Conservation (phyloP, 1,140 invertebrate species). For the Anagrus nilaparvatae region DNA sequence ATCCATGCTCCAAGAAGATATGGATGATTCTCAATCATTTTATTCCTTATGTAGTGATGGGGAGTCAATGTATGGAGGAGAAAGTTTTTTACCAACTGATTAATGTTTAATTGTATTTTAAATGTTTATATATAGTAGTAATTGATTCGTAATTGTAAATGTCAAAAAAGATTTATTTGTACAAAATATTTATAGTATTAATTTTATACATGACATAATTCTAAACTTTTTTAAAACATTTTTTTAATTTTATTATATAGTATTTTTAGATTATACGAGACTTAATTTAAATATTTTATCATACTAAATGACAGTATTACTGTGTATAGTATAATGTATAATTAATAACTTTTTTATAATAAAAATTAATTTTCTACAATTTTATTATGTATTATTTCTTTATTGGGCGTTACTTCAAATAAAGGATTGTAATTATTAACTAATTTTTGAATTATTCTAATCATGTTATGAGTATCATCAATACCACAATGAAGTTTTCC, state of each 20-base stretch:
- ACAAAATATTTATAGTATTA: too few relatives aligned
- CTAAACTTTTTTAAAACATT: too few relatives aligned
- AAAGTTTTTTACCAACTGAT: conserved; percentile 30
- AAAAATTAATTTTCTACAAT: too few relatives aligned
- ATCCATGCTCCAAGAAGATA: conserved; percentile 32
- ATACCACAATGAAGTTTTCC: conserved; percentile 37
- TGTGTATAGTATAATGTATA: neutral
- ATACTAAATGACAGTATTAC: neutral
- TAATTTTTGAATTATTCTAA: conserved; percentile 25
- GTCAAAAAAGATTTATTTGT: too few relatives aligned
- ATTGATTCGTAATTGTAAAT: too few relatives aligned
- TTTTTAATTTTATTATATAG: too few relatives aligned
- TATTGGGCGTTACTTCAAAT: conserved; percentile 28
- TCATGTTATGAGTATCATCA: conserved; percentile 32
- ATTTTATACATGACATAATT: too few relatives aligned
- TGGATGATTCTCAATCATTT: conserved; percentile 35
- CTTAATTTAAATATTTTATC: too few relatives aligned
- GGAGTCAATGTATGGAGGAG: conserved; percentile 25
- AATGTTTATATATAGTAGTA: too few relatives aligned
- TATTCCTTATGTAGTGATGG: conserved; percentile 35
- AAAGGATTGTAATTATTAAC: conserved; percentile 16
- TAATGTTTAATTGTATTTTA: conserved; percentile 19
- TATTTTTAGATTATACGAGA: too few relatives aligned
- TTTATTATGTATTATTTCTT: too few relatives aligned
- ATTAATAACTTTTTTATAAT: too few relatives aligned